Conservation (phyloP, 2,888 invertebrate species). For the Syrista parreyssii region DNA sequence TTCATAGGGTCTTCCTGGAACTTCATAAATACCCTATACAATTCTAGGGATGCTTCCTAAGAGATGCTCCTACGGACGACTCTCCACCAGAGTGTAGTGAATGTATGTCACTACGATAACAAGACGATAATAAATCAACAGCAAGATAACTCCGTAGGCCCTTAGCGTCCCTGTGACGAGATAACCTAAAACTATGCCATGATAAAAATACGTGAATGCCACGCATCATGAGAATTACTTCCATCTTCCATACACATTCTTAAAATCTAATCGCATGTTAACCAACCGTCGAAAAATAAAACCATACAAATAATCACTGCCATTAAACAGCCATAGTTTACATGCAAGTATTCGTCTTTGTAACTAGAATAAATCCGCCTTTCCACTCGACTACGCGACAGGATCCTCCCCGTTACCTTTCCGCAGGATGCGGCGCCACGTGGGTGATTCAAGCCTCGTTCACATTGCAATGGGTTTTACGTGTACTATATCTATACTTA, state of each 20-base stretch:
- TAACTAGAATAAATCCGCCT: background rate
- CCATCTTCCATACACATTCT: background rate
- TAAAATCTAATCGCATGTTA: background rate
- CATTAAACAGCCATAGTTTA: background rate
- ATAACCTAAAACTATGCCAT: slow-evolving; percentile 23
- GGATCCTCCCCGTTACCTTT: background rate
- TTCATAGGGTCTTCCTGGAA: background rate
- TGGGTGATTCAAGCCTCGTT: background rate
- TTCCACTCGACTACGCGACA: background rate
- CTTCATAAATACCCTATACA: background rate
- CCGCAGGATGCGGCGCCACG: background rate
- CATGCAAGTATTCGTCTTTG: background rate
- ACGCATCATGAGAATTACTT: background rate
- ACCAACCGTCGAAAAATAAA: background rate
- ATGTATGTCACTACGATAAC: slow-evolving; percentile 25
- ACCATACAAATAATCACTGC: background rate
- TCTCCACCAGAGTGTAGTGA: background rate
- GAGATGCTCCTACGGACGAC: background rate
- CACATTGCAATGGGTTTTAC: background rate
- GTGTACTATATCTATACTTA: slow-evolving; percentile 3
- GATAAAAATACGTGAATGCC: slow-evolving; percentile 21
- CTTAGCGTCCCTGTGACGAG: slow-evolving; percentile 23
- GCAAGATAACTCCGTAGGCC: slow-evolving; percentile 22
- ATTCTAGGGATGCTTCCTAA: background rate
- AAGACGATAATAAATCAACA: slow-evolving; percentile 21